These are phyloP conservation scores for Gorsachius magnificus DNA, from an alignment of 2,797 vertebrate genomes.

Conservation along the genomic window DNA sequence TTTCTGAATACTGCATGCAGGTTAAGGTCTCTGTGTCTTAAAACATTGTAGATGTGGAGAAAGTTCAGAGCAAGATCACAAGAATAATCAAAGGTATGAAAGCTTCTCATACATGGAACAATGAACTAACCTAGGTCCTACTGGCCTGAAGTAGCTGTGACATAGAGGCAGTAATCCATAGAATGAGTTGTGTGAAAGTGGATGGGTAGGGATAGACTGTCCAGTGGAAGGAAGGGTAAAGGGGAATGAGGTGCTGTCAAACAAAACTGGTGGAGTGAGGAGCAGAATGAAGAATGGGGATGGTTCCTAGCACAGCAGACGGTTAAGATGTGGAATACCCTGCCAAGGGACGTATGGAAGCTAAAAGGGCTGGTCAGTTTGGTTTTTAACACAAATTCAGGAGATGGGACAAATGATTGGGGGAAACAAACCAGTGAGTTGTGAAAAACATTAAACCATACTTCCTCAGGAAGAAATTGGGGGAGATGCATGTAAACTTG, in stretches of 20 bases:
- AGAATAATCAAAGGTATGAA: not conserved
- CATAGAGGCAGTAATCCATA: not conserved
- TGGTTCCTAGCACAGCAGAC: not conserved
- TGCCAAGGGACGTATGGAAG: not conserved
- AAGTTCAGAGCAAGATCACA: not conserved
- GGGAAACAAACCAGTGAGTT: not conserved
- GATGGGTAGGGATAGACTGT: not conserved
- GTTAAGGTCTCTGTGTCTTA: not conserved
- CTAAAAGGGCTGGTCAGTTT: not conserved
- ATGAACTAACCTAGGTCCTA: not conserved
- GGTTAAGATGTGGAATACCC: not conserved
- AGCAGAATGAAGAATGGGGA: not conserved
- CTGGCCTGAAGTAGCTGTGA: not conserved
- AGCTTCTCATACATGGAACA: not conserved
- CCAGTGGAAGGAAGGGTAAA: not conserved
- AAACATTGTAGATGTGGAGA: not conserved
- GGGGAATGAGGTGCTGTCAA: not conserved
- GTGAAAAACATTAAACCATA: not conserved
- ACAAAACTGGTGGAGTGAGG: not conserved
- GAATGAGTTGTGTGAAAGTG: not conserved
- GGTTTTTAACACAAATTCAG: not conserved
- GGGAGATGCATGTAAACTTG: not conserved
- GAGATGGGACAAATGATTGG: not conserved
- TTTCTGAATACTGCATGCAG: not conserved
- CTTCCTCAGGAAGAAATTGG: not conserved